Evolutionary conservation across 2,888 invertebrate species (phyloP).

Genomic region (Lycophotia porphyrea): DNA sequence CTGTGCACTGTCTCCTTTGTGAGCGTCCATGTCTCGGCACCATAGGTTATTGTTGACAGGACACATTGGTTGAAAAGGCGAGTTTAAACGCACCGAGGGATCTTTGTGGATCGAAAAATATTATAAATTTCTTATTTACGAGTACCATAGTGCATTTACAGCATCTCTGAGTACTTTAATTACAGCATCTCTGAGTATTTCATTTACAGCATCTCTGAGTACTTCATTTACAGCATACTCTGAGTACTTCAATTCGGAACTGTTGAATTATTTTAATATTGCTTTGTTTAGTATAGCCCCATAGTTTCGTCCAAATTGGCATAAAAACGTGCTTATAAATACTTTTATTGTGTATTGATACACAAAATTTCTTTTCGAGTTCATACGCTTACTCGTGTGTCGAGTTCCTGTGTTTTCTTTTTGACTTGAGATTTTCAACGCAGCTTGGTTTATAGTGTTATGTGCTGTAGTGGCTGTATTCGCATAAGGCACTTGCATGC

Average conservation of each 20-base stretch:
- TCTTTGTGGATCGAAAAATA: too few relatives aligned
- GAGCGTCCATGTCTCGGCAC: too few relatives aligned
- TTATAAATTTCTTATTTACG: too few relatives aligned
- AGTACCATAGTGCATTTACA: not conserved
- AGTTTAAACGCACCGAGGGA: too few relatives aligned
- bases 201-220: not conserved
- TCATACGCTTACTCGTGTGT: too few relatives aligned
- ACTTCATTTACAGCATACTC: not conserved
- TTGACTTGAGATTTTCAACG: not conserved
- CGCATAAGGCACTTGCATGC: not conserved
- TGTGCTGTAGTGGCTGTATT: too few relatives aligned
- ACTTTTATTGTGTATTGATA: not conserved
- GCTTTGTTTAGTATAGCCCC: too few relatives aligned
- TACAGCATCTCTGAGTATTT: too few relatives aligned
- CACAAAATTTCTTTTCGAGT: not conserved
- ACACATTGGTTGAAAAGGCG: too few relatives aligned
- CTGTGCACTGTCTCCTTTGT: too few relatives aligned
- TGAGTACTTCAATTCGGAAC: not conserved
- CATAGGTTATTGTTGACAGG: too few relatives aligned
- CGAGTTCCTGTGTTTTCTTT: conserved; percentile 4
- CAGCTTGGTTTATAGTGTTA: too few relatives aligned
- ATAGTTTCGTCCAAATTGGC: not conserved
- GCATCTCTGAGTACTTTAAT: not conserved
- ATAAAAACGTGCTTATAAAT: not conserved
- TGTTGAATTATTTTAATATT: not conserved